phyloP scores from a whole-genome alignment of 2,797 vertebrate genomes.

The Poecilia velifera region DNA sequence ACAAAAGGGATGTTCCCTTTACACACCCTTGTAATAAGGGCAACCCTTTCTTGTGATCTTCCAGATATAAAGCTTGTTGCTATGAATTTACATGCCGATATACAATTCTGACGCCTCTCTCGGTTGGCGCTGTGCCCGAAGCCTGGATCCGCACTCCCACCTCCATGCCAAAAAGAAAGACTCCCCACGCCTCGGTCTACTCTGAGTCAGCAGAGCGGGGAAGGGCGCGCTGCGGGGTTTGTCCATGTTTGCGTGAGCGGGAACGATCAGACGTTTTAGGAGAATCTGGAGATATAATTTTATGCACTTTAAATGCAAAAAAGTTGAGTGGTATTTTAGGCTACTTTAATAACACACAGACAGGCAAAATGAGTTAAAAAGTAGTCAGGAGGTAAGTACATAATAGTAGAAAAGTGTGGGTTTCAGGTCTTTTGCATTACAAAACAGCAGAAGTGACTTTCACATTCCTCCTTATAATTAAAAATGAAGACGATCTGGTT shows the following conservation, averaged over 20 bases:
- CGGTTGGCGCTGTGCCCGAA: conserved; percentile 48
- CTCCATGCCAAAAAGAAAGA: conserved; percentile 62
- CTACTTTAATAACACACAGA: conserved; percentile 54
- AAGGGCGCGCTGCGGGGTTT: conserved; percentile 61
- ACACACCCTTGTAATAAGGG: conserved; percentile 44
- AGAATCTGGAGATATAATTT: conserved; percentile 39
- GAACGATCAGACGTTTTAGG: conserved; percentile 40
- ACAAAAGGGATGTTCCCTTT: conserved; percentile 5
- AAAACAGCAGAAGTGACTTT: conserved; percentile 30
- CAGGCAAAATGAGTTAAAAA: conserved; percentile 32
- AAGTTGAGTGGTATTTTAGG: conserved; percentile 50
- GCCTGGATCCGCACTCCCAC: conserved; percentile 45
- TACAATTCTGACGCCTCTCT: conserved; percentile 39
- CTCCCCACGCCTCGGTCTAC: conserved; percentile 61
- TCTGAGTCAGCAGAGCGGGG: conserved; percentile 73
- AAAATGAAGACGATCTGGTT: conserved; percentile 36
- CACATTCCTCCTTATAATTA: conserved; percentile 28
- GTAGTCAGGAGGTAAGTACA: conserved; percentile 54
- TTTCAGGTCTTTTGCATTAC: conserved; percentile 34
- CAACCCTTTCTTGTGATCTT: conserved; percentile 40
- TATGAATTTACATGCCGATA: conserved; percentile 40
- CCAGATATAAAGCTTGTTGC: conserved; percentile 42
- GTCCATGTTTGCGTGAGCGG: conserved; percentile 49
- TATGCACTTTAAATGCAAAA: conserved; percentile 47
- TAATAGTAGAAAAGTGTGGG: conserved; percentile 53